Evolutionary conservation across 2,797 vertebrate species (phyloP).

Genomic region (Diceros bicornis): DNA sequence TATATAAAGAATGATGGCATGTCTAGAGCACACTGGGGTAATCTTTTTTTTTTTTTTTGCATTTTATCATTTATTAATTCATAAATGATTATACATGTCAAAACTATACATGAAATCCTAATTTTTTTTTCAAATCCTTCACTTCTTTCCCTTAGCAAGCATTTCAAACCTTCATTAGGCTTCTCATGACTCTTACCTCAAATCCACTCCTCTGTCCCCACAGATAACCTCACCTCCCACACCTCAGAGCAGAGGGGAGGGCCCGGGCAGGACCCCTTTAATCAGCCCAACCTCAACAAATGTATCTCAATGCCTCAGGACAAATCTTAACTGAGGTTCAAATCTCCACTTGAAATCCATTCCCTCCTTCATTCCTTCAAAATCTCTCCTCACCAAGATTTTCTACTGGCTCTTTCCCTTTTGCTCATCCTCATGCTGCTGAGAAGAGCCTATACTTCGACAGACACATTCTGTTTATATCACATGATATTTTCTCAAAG

Average conservation of each 20-base stretch:
- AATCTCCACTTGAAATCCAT: neutral
- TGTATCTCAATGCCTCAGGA: neutral
- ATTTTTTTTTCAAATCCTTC: neutral
- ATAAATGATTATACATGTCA: neutral
- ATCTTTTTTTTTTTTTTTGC: no score
- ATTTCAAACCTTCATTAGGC: neutral
- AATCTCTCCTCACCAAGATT: neutral
- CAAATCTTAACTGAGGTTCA: neutral
- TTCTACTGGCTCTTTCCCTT: neutral
- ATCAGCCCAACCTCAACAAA: neutral
- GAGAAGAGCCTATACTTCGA: slow-evolving; percentile 46
- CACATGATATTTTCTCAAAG: slow-evolving; percentile 52
- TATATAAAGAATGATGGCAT: neutral
- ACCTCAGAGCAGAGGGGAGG: neutral
- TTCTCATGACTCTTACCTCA: neutral
- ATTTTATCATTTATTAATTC: neutral
- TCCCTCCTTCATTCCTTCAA: neutral
- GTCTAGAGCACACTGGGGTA: neutral
- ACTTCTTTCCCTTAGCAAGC: neutral
- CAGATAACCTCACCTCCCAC: neutral
- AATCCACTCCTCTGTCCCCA: neutral
- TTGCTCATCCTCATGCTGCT: neutral
- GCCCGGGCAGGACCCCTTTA: neutral
- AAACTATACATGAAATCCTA: neutral
- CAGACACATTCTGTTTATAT: slow-evolving; percentile 64